phyloP scores from a whole-genome alignment of 2,888 invertebrate species.

The Mycogona germanica region DNA sequence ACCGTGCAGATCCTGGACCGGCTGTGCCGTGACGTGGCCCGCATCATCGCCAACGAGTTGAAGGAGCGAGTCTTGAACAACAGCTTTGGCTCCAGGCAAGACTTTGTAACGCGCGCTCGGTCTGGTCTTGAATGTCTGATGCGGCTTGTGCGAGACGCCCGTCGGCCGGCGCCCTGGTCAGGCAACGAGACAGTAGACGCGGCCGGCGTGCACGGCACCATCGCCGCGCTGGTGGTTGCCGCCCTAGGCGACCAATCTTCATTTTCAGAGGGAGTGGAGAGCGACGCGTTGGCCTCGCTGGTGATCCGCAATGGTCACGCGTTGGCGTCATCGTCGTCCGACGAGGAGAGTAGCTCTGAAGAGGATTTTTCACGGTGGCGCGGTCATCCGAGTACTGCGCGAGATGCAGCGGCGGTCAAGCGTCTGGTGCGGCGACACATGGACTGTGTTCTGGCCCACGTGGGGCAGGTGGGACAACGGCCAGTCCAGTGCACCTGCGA shows the following conservation, averaged over 20 bases:
- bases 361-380: conserved; percentile 1
- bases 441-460: background rate
- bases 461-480: no score
- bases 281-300: background rate
- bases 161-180: background rate
- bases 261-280: no score
- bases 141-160: conserved; percentile 1
- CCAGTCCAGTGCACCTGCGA: background rate
- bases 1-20: conserved; percentile 1
- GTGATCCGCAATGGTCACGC: background rate
- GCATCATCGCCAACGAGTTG: background rate
- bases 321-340: background rate
- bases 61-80: background rate
- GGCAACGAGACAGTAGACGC: no score
- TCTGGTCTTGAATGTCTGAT: no score
- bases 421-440: background rate
- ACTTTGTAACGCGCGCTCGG: no score
- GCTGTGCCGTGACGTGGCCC: conserved; percentile 3
- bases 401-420: background rate
- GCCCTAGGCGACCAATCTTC: background rate
- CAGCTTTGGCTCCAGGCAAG: no score
- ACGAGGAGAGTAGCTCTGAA: background rate
- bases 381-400: background rate
- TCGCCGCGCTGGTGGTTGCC: background rate
- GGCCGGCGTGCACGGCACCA: background rate